Percentiles rank a stretch among this genome's conserved stretches.
These are phyloP conservation scores for Shargacucullia verbasci DNA, from an alignment of 2,888 invertebrate species.

Conservation along the genomic window DNA sequence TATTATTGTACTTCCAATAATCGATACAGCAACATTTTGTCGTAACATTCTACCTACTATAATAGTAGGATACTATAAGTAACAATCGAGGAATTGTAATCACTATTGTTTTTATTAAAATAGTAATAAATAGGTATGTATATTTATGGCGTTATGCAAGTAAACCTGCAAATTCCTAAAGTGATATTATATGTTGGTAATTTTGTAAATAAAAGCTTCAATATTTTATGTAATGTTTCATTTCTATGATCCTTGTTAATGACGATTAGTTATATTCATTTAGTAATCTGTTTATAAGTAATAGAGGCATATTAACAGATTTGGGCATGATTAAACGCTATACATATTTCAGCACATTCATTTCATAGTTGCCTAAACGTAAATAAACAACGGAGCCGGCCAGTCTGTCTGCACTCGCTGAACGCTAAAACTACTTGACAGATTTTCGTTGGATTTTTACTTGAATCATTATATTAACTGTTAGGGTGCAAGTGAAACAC, in stretches of 20 bases:
- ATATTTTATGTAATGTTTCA: constrained; percentile 78
- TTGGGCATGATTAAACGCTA: neutral
- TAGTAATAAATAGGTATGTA: constrained; percentile 77
- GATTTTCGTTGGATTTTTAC: no score
- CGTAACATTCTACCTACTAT: constrained; percentile 49
- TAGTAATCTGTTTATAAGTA: neutral
- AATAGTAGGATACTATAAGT: constrained; percentile 49
- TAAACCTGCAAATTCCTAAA: constrained; percentile 88
- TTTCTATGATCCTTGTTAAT: constrained; percentile 42
- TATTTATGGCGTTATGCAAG: constrained; percentile 86
- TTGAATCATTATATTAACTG: no score
- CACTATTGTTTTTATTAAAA: constrained; percentile 79
- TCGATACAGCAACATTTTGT: constrained; percentile 54
- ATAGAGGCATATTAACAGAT: neutral
- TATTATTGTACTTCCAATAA: constrained; percentile 59
- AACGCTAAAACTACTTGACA: no score
- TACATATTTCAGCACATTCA: no score
- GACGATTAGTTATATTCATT: no score
- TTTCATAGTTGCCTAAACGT: no score
- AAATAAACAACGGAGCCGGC: no score
- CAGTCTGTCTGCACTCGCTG: no score
- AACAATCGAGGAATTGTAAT: constrained; percentile 81
- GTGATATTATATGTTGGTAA: constrained; percentile 89
- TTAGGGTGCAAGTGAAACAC: no score
- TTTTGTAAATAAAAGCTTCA: constrained; percentile 89